Conservation (phyloP, 2,888 invertebrate genomes). For the Thymelicus lineola region DNA sequence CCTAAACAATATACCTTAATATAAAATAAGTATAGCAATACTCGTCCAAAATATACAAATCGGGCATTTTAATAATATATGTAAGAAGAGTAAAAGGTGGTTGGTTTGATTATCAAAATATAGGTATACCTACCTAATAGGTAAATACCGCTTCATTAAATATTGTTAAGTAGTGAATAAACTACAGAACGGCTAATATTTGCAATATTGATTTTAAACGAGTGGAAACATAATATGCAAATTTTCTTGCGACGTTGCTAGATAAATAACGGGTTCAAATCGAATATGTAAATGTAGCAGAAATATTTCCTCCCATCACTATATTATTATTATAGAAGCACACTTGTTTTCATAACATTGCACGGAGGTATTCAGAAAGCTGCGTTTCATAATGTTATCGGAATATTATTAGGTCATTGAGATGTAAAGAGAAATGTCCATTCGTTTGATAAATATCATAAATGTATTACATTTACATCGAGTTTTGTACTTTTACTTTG, state of each 20-base stretch:
- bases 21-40: background rate
- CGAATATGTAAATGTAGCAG: constrained; percentile 5
- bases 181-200: background rate
- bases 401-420: background rate
- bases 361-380: constrained; percentile 1
- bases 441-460: constrained; percentile 4
- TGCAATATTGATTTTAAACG: constrained; percentile 4
- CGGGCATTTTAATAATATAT: background rate
- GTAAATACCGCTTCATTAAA: too few species aligned
- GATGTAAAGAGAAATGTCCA: background rate
- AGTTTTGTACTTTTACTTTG: background rate
- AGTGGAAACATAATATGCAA: constrained; percentile 2
- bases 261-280: constrained; percentile 8
- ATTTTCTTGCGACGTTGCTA: constrained; percentile 10
- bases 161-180: too few species aligned
- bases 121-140: background rate
- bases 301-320: background rate
- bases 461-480: background rate
- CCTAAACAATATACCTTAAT: background rate
- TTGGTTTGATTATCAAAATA: constrained; percentile 3
- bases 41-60: constrained; percentile 9
- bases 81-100: constrained; percentile 1
- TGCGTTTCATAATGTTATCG: constrained; percentile 8
- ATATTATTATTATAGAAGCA: background rate
- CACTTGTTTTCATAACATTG: background rate